phyloP scores from a whole-genome alignment of 2,113 vertebrate species.

The Etia nguti region DNA sequence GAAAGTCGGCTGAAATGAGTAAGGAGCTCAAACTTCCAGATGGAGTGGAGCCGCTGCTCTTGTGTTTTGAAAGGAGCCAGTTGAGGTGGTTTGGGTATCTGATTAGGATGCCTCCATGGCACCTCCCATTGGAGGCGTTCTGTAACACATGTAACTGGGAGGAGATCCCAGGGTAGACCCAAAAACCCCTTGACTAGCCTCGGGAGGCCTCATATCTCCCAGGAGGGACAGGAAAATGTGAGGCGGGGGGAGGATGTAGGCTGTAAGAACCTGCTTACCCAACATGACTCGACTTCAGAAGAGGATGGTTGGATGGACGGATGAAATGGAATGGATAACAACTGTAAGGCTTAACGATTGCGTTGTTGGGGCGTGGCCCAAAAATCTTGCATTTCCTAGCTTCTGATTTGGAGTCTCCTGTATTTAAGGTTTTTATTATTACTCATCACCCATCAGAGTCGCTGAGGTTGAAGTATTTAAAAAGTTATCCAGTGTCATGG shows the following conservation, averaged over 20 bases:
- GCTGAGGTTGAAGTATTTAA: neutral
- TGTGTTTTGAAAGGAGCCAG: neutral
- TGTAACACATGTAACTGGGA: neutral
- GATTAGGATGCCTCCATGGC: neutral
- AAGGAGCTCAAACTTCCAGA: neutral
- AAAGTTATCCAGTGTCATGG: neutral
- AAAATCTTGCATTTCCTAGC: neutral
- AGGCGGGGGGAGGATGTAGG: neutral
- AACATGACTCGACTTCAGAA: neutral
- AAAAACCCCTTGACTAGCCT: neutral
- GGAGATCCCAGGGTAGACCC: neutral
- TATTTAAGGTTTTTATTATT: neutral
- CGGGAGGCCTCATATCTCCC: neutral
- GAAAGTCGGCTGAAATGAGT: neutral
- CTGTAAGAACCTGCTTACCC: neutral
- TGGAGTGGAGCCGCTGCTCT: accelerated
- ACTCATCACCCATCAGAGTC: neutral
- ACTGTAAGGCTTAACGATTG: neutral
- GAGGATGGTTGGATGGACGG: accelerated
- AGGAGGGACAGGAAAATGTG: neutral
- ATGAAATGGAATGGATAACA: neutral
- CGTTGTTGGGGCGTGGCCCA: neutral
- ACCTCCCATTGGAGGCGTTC: neutral
- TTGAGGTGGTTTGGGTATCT: neutral
- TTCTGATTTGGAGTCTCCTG: neutral